Percentiles rank a stretch among this genome's conserved stretches.
phyloP scores from a whole-genome alignment of 2,797 vertebrate genomes.

The Lithobates sylvaticus region DNA sequence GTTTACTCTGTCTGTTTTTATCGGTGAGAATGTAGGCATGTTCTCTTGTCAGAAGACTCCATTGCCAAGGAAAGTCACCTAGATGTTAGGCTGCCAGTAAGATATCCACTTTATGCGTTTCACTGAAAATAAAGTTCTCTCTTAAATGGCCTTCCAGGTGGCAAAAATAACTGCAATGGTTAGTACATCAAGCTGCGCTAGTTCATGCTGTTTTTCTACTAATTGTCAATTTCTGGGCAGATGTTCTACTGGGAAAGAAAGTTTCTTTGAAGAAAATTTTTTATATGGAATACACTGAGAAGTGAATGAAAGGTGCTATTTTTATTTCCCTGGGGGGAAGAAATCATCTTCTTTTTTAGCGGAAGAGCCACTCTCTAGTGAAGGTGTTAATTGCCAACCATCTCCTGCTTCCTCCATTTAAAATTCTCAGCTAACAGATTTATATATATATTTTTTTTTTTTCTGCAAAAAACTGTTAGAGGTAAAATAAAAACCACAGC shows the following conservation, averaged over 20 bases:
- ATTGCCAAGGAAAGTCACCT: constrained; percentile 6
- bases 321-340: constrained; percentile 37
- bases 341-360: constrained; percentile 44
- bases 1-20: constrained; percentile 44
- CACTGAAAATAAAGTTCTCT: constrained; percentile 18
- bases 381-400: constrained; percentile 78
- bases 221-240: constrained; percentile 40
- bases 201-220: constrained; percentile 44
- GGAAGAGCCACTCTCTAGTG: constrained; percentile 61
- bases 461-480: neutral
- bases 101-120: constrained; percentile 35
- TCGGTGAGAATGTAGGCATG: constrained; percentile 6
- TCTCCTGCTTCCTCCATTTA: constrained; percentile 61
- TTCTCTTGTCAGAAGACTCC: neutral
- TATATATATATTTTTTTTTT: neutral
- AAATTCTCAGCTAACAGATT: neutral
- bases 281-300: constrained; percentile 37
- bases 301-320: constrained; percentile 54
- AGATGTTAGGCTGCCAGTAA: constrained; percentile 9
- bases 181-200: constrained; percentile 50
- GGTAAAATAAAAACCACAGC: neutral
- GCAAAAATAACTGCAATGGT: constrained; percentile 46
- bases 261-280: constrained; percentile 50
- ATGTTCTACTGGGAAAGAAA: constrained; percentile 31
- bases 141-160: constrained; percentile 47